Base-by-base conservation (phyloP, 2,888 invertebrate species). In the Xestia rhomboidea region DNA sequence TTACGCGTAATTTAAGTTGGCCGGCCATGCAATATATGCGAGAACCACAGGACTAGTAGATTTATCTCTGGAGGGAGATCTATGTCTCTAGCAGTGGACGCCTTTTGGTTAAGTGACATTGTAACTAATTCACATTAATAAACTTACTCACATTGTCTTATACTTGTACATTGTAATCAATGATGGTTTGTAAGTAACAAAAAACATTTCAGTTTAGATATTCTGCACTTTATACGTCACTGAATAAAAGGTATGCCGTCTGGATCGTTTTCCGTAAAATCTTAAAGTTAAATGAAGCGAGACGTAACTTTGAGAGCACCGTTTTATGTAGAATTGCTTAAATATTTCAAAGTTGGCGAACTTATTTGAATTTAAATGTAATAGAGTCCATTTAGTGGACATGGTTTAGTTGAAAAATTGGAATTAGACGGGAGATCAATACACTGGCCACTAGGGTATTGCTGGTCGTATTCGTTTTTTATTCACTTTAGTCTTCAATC, bases 231-330 rank as follows among this genome's bases (percentile, higher is more conserved):
- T 27, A 21, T 27, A 54, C 46, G n/a, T n/a, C 49, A 41, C 15
- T 5, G 27, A 38, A 46, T 7, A 27, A 24, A 49, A 21, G n/a
- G 24, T 8, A n/a, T 64, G 27, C 41, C 18, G 18, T 38, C 30
- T 41, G 64, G 62, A 46, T 38, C 30, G 51, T 24, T 60, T 81
- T 46, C 46, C 60, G 15, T n/a, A 27, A 68, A 78, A 83, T 66
- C 51, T 72, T 13, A 67, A 82, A 82, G 68, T 83, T 67, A 72
- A 83, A 63, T 72, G 72, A 80, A 80, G 34, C 62, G 44, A 27
- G 10, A 68, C 30, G 11, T 60, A 63, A 71, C 67, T 63, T 30
- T 21, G 44, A 15, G n/a, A 51, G 27, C 41, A 41, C 18, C 44
- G 38, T 30, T 71, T 68, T 71, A 68, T 49, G 57, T 41, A 30